phyloP scores from a whole-genome alignment of 2,113 vertebrate species.

The Gobius niger region DNA sequence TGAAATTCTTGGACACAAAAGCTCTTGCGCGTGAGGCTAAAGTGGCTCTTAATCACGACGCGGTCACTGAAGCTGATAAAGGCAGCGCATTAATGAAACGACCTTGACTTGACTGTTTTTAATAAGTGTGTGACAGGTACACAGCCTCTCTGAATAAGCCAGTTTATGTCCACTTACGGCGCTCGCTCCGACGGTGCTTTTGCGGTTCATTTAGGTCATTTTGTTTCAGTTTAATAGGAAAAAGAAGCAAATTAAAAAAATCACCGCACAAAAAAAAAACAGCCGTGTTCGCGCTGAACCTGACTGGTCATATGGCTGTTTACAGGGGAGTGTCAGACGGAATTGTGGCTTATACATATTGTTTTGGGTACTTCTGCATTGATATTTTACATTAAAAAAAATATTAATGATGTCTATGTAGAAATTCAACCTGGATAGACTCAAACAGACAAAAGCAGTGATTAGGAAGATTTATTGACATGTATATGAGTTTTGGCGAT shows the following conservation, averaged over 20 bases:
- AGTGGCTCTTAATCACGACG: slow-evolving; percentile 59
- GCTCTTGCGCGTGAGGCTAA: slow-evolving; percentile 52
- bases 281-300: neutral
- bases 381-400: too few species aligned
- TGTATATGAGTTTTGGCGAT: too few species aligned
- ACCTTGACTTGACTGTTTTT: slow-evolving; percentile 64
- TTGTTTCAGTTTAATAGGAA: neutral
- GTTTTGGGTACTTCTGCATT: too few species aligned
- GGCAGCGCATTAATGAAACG: slow-evolving; percentile 67
- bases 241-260: slow-evolving; percentile 9
- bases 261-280: neutral
- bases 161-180: neutral
- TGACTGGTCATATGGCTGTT: neutral
- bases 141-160: slow-evolving; percentile 18
- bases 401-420: too few species aligned
- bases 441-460: too few species aligned
- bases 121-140: slow-evolving; percentile 52
- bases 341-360: too few species aligned
- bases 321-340: neutral
- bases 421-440: too few species aligned
- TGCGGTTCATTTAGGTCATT: slow-evolving; percentile 5
- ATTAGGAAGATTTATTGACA: too few species aligned
- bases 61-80: slow-evolving; percentile 60
- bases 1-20: slow-evolving; percentile 41
- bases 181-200: neutral